Evolutionary conservation across 2,797 vertebrate species (phyloP).

Genomic region (Schizothorax lantsangensis): DNA sequence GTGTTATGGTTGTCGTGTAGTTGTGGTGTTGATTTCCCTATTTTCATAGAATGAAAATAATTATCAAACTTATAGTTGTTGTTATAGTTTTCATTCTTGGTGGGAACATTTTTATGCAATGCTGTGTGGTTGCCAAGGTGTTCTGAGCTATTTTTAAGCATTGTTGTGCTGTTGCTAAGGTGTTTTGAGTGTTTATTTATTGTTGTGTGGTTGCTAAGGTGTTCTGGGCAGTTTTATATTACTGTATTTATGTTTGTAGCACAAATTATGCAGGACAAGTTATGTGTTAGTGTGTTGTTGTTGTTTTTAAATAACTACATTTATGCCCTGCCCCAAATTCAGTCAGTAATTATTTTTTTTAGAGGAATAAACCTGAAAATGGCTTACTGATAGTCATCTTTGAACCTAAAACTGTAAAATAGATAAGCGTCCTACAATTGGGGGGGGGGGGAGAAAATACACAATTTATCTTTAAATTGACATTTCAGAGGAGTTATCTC

Average conservation of each 20-base stretch:
- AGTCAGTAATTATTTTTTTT: not conserved
- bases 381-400: not conserved
- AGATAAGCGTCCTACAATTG: not conserved
- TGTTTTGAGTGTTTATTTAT: not conserved
- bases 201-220: not conserved
- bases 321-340: not conserved
- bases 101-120: not conserved
- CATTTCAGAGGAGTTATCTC: constrained; percentile 44
- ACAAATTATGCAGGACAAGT: not conserved
- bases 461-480: not conserved
- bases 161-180: not conserved
- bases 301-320: too few species aligned
- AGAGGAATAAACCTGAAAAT: not conserved
- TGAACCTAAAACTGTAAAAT: not conserved
- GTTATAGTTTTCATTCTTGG: too few species aligned
- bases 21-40: not conserved
- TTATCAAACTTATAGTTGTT: too few species aligned
- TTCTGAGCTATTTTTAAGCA: not conserved
- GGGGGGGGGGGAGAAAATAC: too few species aligned
- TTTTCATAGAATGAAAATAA: not conserved
- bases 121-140: not conserved
- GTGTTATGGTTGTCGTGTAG: not conserved
- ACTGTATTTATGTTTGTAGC: not conserved
- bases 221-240: not conserved
- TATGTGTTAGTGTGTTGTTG: not conserved